phyloP scores from a whole-genome alignment of 2,113 vertebrate species.

The Tenrec ecaudatus region DNA sequence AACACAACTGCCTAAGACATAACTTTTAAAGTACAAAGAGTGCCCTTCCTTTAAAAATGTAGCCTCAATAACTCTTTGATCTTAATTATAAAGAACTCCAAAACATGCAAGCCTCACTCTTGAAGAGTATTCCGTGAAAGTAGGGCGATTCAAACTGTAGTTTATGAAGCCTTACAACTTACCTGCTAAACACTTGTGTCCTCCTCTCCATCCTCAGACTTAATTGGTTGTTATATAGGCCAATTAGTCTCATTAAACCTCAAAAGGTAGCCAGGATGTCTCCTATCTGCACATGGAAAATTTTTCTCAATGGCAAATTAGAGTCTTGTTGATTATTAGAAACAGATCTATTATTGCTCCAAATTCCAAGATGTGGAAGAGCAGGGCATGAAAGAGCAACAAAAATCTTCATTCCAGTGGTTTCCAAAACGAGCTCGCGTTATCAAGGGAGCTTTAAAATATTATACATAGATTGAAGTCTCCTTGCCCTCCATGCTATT shows the following conservation, averaged over 20 bases:
- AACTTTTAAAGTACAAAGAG: background rate
- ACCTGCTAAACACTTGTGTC: background rate
- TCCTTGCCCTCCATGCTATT: background rate
- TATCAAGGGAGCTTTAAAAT: background rate
- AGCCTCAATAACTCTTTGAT: background rate
- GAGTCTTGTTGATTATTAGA: background rate
- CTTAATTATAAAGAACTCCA: background rate
- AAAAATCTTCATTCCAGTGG: background rate
- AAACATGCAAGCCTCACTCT: background rate
- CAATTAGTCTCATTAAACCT: slow-evolving; percentile 58
- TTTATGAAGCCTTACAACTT: background rate
- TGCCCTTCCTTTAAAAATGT: background rate
- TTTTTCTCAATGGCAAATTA: slow-evolving; percentile 24
- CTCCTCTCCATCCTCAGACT: background rate
- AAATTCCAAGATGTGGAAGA: background rate
- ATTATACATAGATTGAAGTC: background rate
- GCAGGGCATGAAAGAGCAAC: background rate
- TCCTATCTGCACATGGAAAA: slow-evolving; percentile 50
- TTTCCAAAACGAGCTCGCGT: too few species aligned
- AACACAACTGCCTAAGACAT: background rate
- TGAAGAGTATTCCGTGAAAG: background rate
- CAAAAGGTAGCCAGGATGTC: slow-evolving; percentile 13
- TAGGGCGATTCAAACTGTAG: background rate
- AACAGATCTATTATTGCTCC: background rate
- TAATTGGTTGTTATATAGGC: slow-evolving; percentile 46